Evolutionary conservation across 1,140 invertebrate species (phyloP).

Genomic region (Drosophila kikkawai): DNA sequence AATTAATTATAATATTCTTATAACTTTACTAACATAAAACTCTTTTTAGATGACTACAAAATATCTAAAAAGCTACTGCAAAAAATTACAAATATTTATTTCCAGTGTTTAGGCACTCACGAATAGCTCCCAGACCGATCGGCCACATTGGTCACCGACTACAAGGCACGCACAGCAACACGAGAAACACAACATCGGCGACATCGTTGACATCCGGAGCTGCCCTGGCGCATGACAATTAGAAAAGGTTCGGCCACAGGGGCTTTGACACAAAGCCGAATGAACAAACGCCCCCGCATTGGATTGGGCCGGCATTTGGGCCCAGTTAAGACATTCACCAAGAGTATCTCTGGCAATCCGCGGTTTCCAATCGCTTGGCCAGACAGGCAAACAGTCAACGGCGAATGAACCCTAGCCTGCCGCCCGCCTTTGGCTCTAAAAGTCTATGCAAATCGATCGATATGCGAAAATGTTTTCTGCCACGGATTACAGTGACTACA

Average conservation of each 20-base stretch:
- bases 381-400: conserved; percentile 24
- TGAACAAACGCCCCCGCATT: conserved; percentile 21
- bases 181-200: conserved; percentile 35
- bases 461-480: conserved; percentile 46
- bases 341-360: conserved; percentile 25
- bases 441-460: conserved; percentile 51
- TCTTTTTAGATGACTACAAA: background rate
- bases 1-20: too few species aligned
- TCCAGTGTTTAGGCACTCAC: background rate
- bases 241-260: conserved; percentile 56
- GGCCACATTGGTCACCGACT: conserved; percentile 17
- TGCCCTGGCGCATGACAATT: conserved; percentile 72
- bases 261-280: conserved; percentile 8
- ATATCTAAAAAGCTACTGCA: background rate
- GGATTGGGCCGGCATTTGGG: background rate
- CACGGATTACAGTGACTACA: conserved; percentile 21
- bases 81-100: background rate
- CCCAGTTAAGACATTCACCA: conserved; percentile 47
- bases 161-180: conserved; percentile 68
- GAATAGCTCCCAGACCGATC: conserved; percentile 30
- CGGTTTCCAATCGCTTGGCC: conserved; percentile 25
- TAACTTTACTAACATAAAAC: background rate
- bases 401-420: conserved; percentile 35
- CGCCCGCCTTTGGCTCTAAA: conserved; percentile 36
- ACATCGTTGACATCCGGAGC: conserved; percentile 73